Conservation (phyloP, 2,797 vertebrate species). For the Trachurus trachurus region DNA sequence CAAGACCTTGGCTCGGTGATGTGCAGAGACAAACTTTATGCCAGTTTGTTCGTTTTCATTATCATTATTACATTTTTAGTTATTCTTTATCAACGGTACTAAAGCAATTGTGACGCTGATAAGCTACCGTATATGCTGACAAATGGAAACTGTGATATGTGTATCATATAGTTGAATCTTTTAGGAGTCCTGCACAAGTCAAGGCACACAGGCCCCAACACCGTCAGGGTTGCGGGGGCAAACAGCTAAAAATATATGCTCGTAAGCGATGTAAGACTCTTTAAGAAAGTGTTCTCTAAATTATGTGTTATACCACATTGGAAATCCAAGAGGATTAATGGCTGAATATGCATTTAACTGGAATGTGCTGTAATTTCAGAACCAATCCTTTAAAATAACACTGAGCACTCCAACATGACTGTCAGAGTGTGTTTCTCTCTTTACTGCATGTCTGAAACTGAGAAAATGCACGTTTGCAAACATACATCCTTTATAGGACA, state of each 20-base stretch:
- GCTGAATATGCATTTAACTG: background rate
- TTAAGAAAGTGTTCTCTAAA: constrained; percentile 8
- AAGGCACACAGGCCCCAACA: background rate
- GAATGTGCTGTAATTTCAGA: constrained; percentile 16
- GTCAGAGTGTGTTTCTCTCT: background rate
- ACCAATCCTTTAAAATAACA: constrained; percentile 21
- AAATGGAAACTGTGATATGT: constrained; percentile 11
- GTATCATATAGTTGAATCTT: background rate
- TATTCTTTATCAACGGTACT: constrained; percentile 52
- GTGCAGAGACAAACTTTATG: constrained; percentile 26
- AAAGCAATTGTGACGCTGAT: constrained; percentile 44
- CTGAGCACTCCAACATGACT: background rate
- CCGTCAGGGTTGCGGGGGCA: background rate
- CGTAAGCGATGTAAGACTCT: background rate
- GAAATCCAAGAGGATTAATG: constrained; percentile 9
- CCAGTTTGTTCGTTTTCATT: constrained; percentile 58
- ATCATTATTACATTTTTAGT: constrained; percentile 52
- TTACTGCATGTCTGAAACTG: background rate
- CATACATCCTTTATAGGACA: constrained; percentile 7
- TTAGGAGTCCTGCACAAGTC: constrained; percentile 7
- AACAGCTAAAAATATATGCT: constrained; percentile 2
- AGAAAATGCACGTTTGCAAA: background rate
- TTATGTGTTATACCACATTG: constrained; percentile 2
- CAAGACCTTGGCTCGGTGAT: constrained; percentile 59
- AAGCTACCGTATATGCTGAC: constrained; percentile 34